Evolutionary conservation across 1,140 invertebrate genomes (phyloP).

Genomic region (Drosophila erecta): DNA sequence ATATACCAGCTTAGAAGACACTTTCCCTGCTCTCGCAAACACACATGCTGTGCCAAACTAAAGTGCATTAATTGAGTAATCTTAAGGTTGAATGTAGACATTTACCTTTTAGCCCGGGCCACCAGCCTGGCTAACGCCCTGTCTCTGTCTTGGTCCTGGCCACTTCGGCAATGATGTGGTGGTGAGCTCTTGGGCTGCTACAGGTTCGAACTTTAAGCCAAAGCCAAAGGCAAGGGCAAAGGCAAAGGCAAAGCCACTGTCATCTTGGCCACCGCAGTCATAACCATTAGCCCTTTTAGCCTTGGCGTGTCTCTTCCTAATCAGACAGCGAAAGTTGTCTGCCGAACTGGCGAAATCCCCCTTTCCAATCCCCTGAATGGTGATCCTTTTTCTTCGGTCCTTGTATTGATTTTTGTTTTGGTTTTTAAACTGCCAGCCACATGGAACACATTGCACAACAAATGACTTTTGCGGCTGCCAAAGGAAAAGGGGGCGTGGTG

Average conservation of each 20-base stretch:
- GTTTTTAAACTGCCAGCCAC: slow-evolving; percentile 81
- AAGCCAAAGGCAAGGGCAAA: slow-evolving; percentile 5
- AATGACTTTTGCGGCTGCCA: slow-evolving; percentile 73
- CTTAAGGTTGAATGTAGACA: slow-evolving; percentile 64
- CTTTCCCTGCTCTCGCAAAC: not conserved
- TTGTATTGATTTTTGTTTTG: slow-evolving; percentile 80
- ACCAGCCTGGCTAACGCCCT: slow-evolving; percentile 37
- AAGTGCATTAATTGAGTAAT: slow-evolving; percentile 81
- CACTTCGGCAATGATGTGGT: not conserved
- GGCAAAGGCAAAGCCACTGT: slow-evolving; percentile 43
- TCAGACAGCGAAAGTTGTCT: slow-evolving; percentile 70
- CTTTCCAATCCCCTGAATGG: not conserved
- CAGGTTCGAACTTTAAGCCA: slow-evolving; percentile 51
- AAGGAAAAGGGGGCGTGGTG: too few species aligned
- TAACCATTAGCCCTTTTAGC: slow-evolving; percentile 82
- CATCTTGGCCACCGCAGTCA: slow-evolving; percentile 80
- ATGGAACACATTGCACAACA: slow-evolving; percentile 82
- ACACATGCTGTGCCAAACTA: slow-evolving; percentile 30
- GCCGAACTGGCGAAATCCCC: not conserved
- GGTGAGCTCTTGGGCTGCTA: too few species aligned
- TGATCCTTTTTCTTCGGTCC: slow-evolving; percentile 21
- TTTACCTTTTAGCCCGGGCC: slow-evolving; percentile 63
- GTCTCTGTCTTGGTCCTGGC: slow-evolving; percentile 5
- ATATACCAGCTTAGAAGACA: not conserved
- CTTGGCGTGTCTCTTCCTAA: slow-evolving; percentile 75